Conservation (phyloP, 2,797 vertebrate species). For the Syngnathus rostellatus region DNA sequence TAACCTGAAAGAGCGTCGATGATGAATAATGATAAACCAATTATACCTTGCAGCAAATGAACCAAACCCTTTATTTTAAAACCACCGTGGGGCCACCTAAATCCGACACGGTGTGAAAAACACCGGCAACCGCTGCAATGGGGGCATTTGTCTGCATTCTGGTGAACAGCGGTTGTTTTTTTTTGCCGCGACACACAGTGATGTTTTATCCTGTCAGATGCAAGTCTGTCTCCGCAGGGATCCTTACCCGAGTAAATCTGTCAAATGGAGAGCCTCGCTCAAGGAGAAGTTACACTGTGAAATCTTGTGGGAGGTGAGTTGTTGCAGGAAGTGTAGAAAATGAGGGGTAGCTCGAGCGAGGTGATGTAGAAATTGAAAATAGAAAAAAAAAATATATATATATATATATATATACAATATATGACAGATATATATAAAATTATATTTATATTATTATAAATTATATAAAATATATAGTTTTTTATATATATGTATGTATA, state of each 20-base stretch:
- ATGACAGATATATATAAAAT: neutral
- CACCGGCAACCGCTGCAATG: neutral
- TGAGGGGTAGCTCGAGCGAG: neutral
- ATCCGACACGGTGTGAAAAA: neutral
- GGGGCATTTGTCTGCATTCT: constrained; percentile 3
- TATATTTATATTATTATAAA: too few species aligned
- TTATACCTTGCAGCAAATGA: neutral
- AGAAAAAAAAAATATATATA: too few species aligned
- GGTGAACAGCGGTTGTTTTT: constrained; percentile 2
- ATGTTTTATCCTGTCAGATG: constrained; percentile 10
- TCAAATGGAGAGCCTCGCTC: constrained; percentile 1
- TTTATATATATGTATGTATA: neutral
- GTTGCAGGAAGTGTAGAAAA: constrained; percentile 6
- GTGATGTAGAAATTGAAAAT: neutral
- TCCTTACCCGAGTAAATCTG: constrained; percentile 7
- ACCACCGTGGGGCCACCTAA: neutral
- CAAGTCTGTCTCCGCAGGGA: constrained; percentile 5
- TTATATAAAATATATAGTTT: neutral
- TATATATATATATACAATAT: neutral
- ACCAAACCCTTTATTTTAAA: neutral
- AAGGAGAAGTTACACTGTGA: constrained; percentile 6
- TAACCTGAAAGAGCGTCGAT: neutral
- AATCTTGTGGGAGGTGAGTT: constrained; percentile 6
- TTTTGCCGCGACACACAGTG: neutral
- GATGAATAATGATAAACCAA: neutral